These are phyloP conservation scores for Mobula birostris DNA, from an alignment of 2,113 vertebrate genomes.

Conservation along the genomic window DNA sequence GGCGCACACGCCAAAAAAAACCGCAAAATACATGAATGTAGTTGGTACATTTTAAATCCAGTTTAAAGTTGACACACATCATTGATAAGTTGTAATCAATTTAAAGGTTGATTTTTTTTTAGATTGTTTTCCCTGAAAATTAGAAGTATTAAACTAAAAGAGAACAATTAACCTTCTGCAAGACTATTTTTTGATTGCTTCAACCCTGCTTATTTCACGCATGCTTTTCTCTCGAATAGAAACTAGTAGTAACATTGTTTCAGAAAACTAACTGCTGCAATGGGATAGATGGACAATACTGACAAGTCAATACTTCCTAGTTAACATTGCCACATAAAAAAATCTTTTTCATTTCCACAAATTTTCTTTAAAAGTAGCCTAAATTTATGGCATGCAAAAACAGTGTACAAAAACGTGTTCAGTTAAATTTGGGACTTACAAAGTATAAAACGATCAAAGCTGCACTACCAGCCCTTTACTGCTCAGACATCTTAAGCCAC, in stretches of 20 bases:
- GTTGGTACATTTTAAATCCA: no score
- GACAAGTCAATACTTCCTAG: not conserved
- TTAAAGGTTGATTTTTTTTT: not conserved
- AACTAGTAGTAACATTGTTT: not conserved
- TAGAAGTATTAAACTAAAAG: not conserved
- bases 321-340: not conserved
- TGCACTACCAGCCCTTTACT: not conserved
- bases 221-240: not conserved
- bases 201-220: not conserved
- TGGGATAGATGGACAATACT: not conserved
- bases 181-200: not conserved
- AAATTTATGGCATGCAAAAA: not conserved
- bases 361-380: not conserved
- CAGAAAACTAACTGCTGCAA: not conserved
- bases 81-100: not conserved
- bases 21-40: not conserved
- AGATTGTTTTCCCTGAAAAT: not conserved
- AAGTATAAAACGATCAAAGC: not conserved
- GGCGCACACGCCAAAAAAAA: no score
- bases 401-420: not conserved
- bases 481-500: not conserved
- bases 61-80: not conserved
- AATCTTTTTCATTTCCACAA: no score
- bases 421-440: not conserved
- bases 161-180: not conserved